Evolutionary conservation across 2,113 vertebrate species (phyloP).

Genomic region (Actinemys pallida): DNA sequence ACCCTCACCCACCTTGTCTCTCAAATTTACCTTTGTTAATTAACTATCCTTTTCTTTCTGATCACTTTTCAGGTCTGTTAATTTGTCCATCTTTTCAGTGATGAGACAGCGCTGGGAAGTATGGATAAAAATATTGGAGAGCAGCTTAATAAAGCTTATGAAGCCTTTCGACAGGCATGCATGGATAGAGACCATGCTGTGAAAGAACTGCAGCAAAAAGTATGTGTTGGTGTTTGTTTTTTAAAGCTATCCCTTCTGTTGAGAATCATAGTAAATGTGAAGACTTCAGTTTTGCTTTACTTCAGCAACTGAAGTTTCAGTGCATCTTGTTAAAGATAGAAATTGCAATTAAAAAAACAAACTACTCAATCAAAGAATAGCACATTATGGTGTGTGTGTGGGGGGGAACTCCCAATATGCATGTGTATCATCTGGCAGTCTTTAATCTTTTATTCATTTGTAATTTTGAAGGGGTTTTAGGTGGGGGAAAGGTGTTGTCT

Average conservation of each 20-base stretch:
- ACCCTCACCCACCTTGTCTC: neutral
- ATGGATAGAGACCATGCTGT: conserved; percentile 92
- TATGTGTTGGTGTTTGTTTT: conserved; percentile 68
- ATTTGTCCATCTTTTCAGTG: conserved; percentile 81
- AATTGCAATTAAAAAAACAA: conserved; percentile 34
- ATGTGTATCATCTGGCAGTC: neutral
- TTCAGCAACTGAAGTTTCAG: neutral
- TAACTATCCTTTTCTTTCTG: conserved; percentile 51
- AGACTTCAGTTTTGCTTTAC: conserved; percentile 42
- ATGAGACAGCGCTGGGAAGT: conserved; percentile 90
- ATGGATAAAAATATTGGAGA: conserved; percentile 98
- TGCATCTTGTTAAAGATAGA: conserved; percentile 5
- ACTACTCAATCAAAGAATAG: neutral
- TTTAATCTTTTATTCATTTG: conserved; percentile 9
- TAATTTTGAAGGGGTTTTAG: neutral
- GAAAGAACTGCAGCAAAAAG: conserved; percentile 92
- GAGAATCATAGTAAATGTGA: neutral
- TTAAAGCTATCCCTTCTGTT: conserved; percentile 1
- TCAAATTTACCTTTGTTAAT: neutral
- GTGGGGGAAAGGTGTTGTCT: neutral
- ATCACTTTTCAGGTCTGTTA: conserved; percentile 73
- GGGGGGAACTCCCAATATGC: neutral
- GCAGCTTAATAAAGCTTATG: conserved; percentile 97
- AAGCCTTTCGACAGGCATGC: conserved; percentile 94
- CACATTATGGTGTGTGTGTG: neutral